Base-by-base conservation (phyloP, 2,888 invertebrate genomes). In the Amphimallon solstitiale region DNA sequence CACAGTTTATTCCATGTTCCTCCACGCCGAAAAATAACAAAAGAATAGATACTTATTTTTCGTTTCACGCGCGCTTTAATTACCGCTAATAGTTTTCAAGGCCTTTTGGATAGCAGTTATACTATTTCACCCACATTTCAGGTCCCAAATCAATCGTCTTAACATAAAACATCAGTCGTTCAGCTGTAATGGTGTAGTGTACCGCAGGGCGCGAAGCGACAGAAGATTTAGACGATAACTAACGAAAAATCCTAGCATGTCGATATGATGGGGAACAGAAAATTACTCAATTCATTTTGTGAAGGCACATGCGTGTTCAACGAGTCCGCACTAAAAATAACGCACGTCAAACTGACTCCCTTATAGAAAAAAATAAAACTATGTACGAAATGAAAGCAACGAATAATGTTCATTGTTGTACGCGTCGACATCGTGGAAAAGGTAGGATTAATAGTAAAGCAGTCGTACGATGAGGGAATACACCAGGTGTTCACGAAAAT, bases 261-360 rank as follows among this genome's bases (percentile, higher is more conserved):
- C 56, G 56, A 59, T 59, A 59, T 43, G 29, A 59, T 59, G 56
- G 56, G 43, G 66, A 66, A 51, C 66, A 60, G 61, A 45, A 60
- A 64, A 66, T 66, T 66, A 66, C 61, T 61, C 66, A 66, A 66
- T 66, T 66, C 66, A 61, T 61, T 66, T 66, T 56, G 56, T 64
- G 59, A 45, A 52, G 43, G 66, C 66, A 66, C 66, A 66, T 66
- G 66, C 66, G 66, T 66, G 48, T 48, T 65, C 51, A 45, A 35
- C 60, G 45, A 51, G 61, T 48, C 60, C 60, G 64, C 46, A 48
- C 64, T 64, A 66, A 66, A 66, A 66, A 66, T 66, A 66, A 49
- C 60, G 40, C 60, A 51, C 65, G 65, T 49, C 51, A 60, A 60
- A 65, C 48, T 40, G 34, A 65, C 48, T 48, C 51, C 61, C 56